Conservation (phyloP, 2,113 vertebrate species). For the Polypterus bichir region DNA sequence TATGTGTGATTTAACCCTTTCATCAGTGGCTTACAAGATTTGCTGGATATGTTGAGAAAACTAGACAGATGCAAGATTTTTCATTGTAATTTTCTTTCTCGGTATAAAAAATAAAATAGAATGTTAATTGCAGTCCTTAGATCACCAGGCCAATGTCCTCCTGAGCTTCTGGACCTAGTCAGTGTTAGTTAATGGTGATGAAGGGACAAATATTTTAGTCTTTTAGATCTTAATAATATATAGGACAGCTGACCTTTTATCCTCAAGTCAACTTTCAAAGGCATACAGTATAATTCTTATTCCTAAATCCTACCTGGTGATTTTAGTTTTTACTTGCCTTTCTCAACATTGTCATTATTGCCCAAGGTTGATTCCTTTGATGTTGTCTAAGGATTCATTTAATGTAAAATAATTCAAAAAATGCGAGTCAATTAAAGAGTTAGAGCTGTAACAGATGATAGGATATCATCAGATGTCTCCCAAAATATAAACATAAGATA, state of each 20-base stretch:
- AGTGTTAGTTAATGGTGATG: too few relatives aligned
- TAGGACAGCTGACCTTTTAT: not conserved
- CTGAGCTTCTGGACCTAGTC: too few relatives aligned
- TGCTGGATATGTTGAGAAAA: not conserved
- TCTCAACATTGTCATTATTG: constrained; percentile 29
- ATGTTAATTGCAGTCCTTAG: too few relatives aligned
- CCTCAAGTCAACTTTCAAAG: constrained; percentile 4
- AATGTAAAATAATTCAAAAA: constrained; percentile 50
- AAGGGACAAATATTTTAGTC: too few relatives aligned
- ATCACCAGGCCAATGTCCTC: too few relatives aligned
- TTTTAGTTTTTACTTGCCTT: not conserved
- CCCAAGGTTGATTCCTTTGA: constrained; percentile 40
- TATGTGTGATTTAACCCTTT: too few relatives aligned
- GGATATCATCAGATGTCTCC: constrained; percentile 38
- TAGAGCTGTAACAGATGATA: constrained; percentile 41
- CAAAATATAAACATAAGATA: too few relatives aligned
- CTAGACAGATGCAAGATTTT: not conserved
- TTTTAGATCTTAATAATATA: constrained; percentile 1
- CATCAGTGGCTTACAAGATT: too few relatives aligned
- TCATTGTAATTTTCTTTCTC: constrained; percentile 1
- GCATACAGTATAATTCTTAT: not conserved
- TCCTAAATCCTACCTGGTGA: not conserved
- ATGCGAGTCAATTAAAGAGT: constrained; percentile 45
- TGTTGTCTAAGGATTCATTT: constrained; percentile 45
- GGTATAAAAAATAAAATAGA: constrained; percentile 7